Evolutionary conservation across 2,113 vertebrate species (phyloP), one percentile per base, ranked within the genome.

Genomic region (Osmerus eperlanus): DNA sequence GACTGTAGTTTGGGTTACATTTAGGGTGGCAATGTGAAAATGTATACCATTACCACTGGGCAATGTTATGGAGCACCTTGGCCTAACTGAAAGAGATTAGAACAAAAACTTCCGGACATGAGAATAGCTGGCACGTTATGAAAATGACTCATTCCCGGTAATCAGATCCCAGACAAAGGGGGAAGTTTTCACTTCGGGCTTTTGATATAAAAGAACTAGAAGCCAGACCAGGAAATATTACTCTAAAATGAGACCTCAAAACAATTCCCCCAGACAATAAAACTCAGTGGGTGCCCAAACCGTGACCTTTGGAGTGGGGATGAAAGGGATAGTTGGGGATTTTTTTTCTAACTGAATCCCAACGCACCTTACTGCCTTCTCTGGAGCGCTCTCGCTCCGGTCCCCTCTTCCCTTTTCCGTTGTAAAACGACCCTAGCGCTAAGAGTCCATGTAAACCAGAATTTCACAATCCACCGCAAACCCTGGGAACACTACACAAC

Each of bases 61-160:
- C 73, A 77, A 70, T 81, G 76, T 86, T 84, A 86, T 84, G 70
- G 75, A 73, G 72, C 65, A 80, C 51, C 76, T 75, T 79, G 77
- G 81, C 68, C 60, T 77, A 73, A 81, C 58, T 76, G 73, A 83
- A 83, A 84, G 71, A 52, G 70, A 78, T 68, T 71, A 71, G 73
- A 88, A 85, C 66, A 88, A 88, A 86, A 87, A 78, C 80, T 82
- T 85, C 79, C 78, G 82, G 82, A 85, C 80, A 79, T 71, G 65
- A 77, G 81, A 85, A 47, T 47, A 78, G 56, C 67, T 78, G 74
- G 71, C 74, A 47, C 78, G 61, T 85, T 79, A 79, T 72, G 64
- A 81, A 81, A 78, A 85, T 72, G 80, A 90, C 67, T 89, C 74
- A 86, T 76, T 80, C 53, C 72, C 67, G 28, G 83, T 85, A 89